These are phyloP conservation scores for Chrysina gloriosa DNA, from an alignment of 2,888 invertebrate species.

Conservation along the genomic window DNA sequence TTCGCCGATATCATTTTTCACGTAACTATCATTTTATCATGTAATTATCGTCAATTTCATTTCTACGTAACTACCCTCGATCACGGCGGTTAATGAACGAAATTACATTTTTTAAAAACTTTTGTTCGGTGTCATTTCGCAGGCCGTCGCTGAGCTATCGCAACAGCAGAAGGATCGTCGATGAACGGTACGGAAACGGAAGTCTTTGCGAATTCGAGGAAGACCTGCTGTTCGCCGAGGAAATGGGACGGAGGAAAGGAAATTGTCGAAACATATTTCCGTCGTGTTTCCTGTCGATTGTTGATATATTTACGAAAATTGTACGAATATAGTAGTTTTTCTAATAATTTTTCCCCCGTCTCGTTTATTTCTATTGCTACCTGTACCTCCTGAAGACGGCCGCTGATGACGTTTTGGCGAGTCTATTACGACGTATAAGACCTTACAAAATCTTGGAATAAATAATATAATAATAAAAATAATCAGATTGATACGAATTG, in stretches of 20 bases:
- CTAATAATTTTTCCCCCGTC: too few species aligned
- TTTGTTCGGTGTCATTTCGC: slow-evolving; percentile 33
- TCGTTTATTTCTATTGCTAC: too few species aligned
- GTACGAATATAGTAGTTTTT: slow-evolving; percentile 4
- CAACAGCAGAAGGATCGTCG: not conserved
- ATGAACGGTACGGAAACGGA: not conserved
- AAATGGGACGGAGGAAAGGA: slow-evolving; percentile 32
- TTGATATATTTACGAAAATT: slow-evolving; percentile 30
- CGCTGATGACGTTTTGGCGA: too few species aligned
- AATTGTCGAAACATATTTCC: slow-evolving; percentile 28
- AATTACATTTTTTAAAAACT: not conserved
- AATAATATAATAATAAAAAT: too few species aligned
- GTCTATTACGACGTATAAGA: too few species aligned
- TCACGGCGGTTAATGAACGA: too few species aligned
- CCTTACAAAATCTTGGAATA: too few species aligned
- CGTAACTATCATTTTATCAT: too few species aligned
- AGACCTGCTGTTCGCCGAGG: slow-evolving; percentile 40
- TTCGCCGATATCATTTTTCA: too few species aligned
- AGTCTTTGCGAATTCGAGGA: slow-evolving; percentile 20
- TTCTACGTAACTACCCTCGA: slow-evolving; percentile 56
- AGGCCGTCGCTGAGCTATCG: slow-evolving; percentile 55
- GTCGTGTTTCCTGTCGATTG: slow-evolving; percentile 34
- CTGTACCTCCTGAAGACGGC: too few species aligned
- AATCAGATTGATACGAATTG: too few species aligned
- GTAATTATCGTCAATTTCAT: too few species aligned